Evolutionary conservation across 2,113 vertebrate species (phyloP), one percentile per base, ranked within the genome.

Genomic region (Chaenocephalus aceratus): DNA sequence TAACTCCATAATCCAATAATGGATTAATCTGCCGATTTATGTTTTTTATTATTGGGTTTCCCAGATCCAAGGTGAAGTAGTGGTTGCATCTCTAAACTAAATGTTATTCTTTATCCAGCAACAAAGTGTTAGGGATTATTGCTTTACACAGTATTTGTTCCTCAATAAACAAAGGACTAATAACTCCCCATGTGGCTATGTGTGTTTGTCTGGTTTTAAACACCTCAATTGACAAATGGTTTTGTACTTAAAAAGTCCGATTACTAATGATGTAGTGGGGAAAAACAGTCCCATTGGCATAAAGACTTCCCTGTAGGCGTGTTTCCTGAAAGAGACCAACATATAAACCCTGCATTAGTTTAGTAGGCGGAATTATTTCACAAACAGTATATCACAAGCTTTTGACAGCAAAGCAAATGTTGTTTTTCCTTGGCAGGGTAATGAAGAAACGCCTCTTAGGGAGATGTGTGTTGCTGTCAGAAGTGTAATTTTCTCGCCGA

Each of bases 181-280:
- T 52, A 46, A 36, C 6, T 65, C 59, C 36, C 52, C 10, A n/a
- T 18, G n/a, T 21, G 48, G 7, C 1, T 18, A 18, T 56, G 18
- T 69, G 26, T 56, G 41, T 45, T 45, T 57, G 36, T 5, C 64
- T 49, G 41, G 41, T 79, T 58, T 65, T 41, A 30, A 65, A 68
- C 56, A 45, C 21, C 48, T 61, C n/a, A 36, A 10, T 14, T 69
- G 9, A 51, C 8, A 41, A 75, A 49, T 23, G 26, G n/a, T 11
- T 49, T 49, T 68, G 18, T 21, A 18, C 36, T 65, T 54, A 7
- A 68, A 13, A 18, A 26, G 51, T 56, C 60, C 8, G 18, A 34
- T 51, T 41, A 65, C n/a, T 13, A 51, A 56, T 23, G 36, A 56
- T 56, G 12, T 4, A 56, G 48, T 45, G 14, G 7, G 21, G 4